Evolutionary conservation across 2,113 vertebrate species (phyloP).

Genomic region (Aramus guarauna): DNA sequence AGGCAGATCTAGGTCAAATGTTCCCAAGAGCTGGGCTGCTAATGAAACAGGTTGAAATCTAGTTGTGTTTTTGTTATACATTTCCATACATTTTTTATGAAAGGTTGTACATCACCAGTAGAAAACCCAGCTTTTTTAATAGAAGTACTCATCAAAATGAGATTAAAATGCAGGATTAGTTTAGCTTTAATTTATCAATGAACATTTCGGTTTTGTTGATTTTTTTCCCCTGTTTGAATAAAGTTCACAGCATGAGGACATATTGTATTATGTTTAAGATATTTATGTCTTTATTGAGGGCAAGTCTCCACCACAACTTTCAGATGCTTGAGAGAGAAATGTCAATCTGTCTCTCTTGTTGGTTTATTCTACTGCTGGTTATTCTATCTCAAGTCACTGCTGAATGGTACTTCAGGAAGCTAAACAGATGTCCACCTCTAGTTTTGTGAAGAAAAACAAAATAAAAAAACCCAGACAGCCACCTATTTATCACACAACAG

Average conservation of each 20-base stretch:
- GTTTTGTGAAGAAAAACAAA: neutral
- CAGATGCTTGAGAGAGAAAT: neutral
- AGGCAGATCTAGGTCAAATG: constrained; percentile 42
- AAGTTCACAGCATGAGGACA: neutral
- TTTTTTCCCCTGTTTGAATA: neutral
- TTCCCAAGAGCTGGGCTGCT: constrained; percentile 10
- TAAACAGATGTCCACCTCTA: neutral
- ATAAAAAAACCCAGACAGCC: neutral
- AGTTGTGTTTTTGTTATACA: neutral
- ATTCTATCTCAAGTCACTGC: neutral
- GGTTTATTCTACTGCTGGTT: neutral
- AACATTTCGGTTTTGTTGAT: neutral
- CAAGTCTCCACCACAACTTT: neutral
- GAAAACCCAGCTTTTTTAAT: neutral
- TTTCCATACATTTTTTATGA: constrained; percentile 27
- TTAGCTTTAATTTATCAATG: neutral
- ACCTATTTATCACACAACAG: neutral
- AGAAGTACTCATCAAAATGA: neutral
- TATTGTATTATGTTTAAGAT: neutral
- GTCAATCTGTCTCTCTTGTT: neutral
- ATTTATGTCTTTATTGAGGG: neutral
- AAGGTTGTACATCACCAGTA: neutral
- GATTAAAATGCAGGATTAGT: neutral
- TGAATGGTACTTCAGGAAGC: neutral
- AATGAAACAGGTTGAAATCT: constrained; percentile 31